Evolutionary conservation across 2,797 vertebrate species (phyloP).

Genomic region (Mormyrus proboscirostris): DNA sequence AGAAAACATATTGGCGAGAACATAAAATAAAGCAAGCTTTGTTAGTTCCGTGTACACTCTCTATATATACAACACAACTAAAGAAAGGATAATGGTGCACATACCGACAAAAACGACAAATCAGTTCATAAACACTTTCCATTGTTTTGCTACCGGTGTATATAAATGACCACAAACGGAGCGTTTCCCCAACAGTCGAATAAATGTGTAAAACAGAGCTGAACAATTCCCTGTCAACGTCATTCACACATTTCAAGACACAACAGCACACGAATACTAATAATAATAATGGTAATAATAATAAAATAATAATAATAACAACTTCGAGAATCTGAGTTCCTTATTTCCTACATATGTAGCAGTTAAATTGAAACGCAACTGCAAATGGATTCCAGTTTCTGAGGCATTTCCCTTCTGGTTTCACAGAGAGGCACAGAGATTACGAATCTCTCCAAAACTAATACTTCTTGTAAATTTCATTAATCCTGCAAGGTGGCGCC

Average conservation of each 20-base stretch:
- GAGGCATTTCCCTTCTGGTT: not conserved
- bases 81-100: not conserved
- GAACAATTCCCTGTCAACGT: conserved; percentile 77
- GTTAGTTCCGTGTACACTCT: not conserved
- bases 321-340: conserved; percentile 47
- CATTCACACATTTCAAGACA: conserved; percentile 73
- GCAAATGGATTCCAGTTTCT: conserved; percentile 14
- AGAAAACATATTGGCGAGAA: not conserved
- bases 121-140: conserved; percentile 40
- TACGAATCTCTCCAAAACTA: not conserved
- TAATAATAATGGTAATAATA: conserved; percentile 45
- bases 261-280: conserved; percentile 72
- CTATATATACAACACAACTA: not conserved
- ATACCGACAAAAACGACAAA: conserved; percentile 27
- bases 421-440: not conserved
- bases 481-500: conserved; percentile 64
- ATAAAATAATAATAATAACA: conserved; percentile 24
- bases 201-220: conserved; percentile 77
- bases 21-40: not conserved
- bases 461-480: conserved; percentile 1
- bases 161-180: conserved; percentile 52
- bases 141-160: conserved; percentile 44
- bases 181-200: conserved; percentile 43
- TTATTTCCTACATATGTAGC: not conserved
- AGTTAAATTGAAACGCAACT: not conserved